Conservation (phyloP, 2,113 vertebrate genomes). For the Melospiza georgiana region DNA sequence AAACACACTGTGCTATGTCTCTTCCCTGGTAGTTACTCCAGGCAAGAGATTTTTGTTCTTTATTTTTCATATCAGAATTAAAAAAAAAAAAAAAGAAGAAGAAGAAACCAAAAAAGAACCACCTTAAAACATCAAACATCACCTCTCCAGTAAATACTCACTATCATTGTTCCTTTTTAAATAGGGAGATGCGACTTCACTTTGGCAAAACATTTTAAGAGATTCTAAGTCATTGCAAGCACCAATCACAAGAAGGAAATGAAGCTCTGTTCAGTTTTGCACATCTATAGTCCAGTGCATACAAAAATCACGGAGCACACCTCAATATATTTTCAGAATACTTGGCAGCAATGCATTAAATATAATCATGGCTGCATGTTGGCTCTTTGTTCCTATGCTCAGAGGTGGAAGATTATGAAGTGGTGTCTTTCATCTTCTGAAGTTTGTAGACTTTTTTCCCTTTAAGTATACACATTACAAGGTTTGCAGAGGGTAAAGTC, state of each 20-base stretch:
- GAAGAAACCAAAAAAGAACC: background rate
- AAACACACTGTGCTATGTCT: background rate
- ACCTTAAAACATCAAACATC: background rate
- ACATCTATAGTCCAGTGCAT: background rate
- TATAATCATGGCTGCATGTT: background rate
- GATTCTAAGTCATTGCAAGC: background rate
- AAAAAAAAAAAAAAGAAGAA: background rate
- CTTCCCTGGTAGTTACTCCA: background rate
- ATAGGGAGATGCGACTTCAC: background rate
- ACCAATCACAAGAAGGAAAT: background rate
- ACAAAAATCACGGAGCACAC: background rate
- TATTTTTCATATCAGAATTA: background rate
- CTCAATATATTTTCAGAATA: background rate
- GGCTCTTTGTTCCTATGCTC: background rate
- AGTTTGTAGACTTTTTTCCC: background rate
- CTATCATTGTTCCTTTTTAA: background rate
- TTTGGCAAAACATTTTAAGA: background rate
- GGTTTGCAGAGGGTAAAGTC: conserved; percentile 26
- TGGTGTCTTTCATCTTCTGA: conserved; percentile 18
- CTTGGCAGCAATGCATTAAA: background rate
- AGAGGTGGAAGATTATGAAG: conserved; percentile 26
- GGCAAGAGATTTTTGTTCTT: background rate
- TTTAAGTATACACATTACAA: background rate
- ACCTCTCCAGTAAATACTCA: background rate
- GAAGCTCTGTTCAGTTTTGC: background rate